Conservation (phyloP, 2,113 vertebrate genomes). For the human (Homo sapiens) region GRCh38 chr12:100944001-100944500, state of each 20-base stretch:
- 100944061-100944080: background rate
- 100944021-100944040: background rate
- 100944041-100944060: background rate
- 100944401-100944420: background rate
- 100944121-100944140: background rate
- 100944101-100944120: background rate
- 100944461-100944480: background rate
- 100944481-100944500: background rate
- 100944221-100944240: background rate
- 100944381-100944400: background rate
- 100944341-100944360: background rate
- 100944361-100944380: background rate
- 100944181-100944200: background rate
- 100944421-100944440: background rate
- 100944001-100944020: constrained; percentile 6
- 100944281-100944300: no score
- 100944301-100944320: no score
- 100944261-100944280: background rate
- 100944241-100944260: background rate
- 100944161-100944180: background rate
- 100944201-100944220: background rate
- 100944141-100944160: background rate
- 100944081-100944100: background rate
- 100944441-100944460: background rate
- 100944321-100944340: background rate